Evolutionary conservation across 92 coral and sea anemone species (phyloP), one percentile per base, ranked within the genome.

Genomic region (Diadumene lineata): DNA sequence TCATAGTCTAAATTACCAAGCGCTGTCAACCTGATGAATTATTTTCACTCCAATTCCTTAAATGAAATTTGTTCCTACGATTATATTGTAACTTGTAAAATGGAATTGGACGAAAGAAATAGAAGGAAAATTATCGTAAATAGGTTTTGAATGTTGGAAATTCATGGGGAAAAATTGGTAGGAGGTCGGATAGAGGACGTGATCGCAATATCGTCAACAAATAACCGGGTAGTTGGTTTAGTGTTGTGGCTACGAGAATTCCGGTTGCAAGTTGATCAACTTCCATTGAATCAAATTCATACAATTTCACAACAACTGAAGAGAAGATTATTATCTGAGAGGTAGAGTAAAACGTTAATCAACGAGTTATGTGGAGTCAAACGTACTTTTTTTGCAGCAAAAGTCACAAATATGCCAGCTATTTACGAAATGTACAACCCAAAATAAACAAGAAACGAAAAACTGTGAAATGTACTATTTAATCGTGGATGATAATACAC

Each of bases 371-470:
- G 28, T 29, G 68, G 27, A 62, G 2, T 38, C 68, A 30, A 21
- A 2, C 43, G 68, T 13, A 22, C 31, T 28, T 72, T 72, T 21
- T 34, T 38, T 32, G 48, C 48, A 4, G 48, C 48, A 56, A 72
- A 72, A 57, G 26, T 32, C 38, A 4, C 17, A 78, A 78, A 30
- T 68, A 78, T 78, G 82, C 55, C 16, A 21, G 75, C 75, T 13
- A 78, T 78, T 56, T 53, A 32, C 61, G 65, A 68, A 78, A 78
- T 78, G 82, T 72, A 22, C 62, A 69, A 68, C 30, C 64, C 34
- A 67, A 78, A 78, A 78, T 66, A 62, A 67, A 78, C 72, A 64
- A 34, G 70, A 68, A 78, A 55, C 34, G 64, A 64, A 67, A 78
- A 78, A 50, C 72, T 55, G 75, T 55, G 64, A 78, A 62, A 66